Conservation (phyloP, 2,113 vertebrate genomes). For the Tyrannus savana region DNA sequence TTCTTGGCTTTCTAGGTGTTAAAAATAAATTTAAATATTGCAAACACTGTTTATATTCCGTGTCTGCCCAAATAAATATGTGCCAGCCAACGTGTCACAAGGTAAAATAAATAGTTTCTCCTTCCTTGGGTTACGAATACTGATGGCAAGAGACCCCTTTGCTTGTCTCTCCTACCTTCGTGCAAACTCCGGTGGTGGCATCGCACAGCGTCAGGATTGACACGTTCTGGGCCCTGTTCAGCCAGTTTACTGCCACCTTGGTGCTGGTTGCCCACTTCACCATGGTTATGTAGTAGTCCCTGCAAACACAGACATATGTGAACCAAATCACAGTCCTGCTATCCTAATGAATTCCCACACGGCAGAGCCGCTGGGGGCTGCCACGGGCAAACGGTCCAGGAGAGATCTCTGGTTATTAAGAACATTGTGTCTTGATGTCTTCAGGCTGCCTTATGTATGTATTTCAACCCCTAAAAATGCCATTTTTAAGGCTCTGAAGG, state of each 20-base stretch:
- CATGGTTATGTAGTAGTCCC: conserved; percentile 96
- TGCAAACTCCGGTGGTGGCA: conserved; percentile 94
- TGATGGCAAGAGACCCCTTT: accelerated
- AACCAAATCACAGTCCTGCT: background rate
- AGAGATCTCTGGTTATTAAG: background rate
- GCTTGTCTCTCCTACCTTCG: conserved; percentile 79
- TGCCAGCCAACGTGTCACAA: background rate
- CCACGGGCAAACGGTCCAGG: background rate
- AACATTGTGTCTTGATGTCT: background rate
- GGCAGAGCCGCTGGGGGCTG: background rate
- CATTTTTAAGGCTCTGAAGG: background rate
- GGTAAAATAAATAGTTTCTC: background rate
- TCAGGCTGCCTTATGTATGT: background rate
- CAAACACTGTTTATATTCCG: background rate
- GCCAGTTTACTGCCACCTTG: conserved; percentile 96
- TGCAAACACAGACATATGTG: conserved; percentile 37
- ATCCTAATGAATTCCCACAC: background rate
- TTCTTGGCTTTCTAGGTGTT: background rate
- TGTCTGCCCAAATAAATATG: background rate
- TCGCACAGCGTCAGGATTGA: conserved; percentile 95
- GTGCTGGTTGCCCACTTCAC: conserved; percentile 97
- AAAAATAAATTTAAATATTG: background rate
- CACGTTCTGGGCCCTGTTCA: conserved; percentile 95
- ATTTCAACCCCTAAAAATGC: background rate
- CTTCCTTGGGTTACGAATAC: accelerated